Evolutionary conservation across 37 sponge, comb jelly and placozoan species (phyloP).

Genomic region (Oscarella lobularis): DNA sequence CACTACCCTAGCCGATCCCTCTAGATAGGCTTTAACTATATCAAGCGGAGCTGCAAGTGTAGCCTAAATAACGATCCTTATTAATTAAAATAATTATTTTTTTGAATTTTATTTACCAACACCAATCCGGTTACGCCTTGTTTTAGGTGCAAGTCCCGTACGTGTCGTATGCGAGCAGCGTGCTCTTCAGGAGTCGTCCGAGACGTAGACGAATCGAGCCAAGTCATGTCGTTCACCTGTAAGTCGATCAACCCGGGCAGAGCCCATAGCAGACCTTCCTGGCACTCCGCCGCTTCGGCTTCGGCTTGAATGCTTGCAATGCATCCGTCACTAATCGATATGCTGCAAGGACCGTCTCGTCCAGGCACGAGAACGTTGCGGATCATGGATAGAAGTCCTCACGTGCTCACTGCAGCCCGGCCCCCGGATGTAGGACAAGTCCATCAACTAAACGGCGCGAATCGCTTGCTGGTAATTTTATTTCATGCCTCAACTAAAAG

Average conservation of each 20-base stretch:
- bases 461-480: no score
- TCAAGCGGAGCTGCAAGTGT: not conserved
- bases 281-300: not conserved
- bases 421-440: no score
- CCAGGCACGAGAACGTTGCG: no score
- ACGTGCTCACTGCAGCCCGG: no score
- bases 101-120: not conserved
- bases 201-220: not conserved
- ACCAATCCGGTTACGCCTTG: not conserved
- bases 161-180: not conserved
- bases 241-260: conserved; percentile 4
- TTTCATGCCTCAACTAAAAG: no score
- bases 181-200: not conserved
- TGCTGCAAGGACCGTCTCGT: not conserved
- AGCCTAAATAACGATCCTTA: not conserved
- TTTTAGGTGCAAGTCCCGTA: not conserved
- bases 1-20: not conserved
- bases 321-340: not conserved
- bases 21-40: not conserved
- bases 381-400: no score
- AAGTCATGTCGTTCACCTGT: conserved; percentile 1
- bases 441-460: no score
- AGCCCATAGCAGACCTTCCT: not conserved
- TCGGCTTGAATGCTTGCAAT: not conserved
- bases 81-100: no score